Base-by-base conservation (phyloP, 2,888 invertebrate species). In the Prionchulus punctatus region DNA sequence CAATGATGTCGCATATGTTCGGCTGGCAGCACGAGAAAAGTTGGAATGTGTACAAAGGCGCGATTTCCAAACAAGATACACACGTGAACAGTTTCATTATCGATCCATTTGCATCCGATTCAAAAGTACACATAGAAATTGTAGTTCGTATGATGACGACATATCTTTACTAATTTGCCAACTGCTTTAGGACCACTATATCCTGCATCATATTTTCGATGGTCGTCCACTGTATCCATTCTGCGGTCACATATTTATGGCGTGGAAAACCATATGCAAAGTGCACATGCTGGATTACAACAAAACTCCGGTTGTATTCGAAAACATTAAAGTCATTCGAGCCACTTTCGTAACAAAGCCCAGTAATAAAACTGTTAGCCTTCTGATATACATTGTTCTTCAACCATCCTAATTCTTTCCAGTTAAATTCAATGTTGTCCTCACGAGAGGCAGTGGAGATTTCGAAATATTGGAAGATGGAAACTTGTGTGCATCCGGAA, bases 261-360 rank as follows among this genome's bases (percentile, higher is more conserved):
- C 75, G 1, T 77, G 77, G 76, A 69, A 70, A 62, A 70, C 75
- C 0, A 63, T 77, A 36, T 75, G 76, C 59, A 72, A 72, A 59
- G 64, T 65, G 57, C 59, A 61, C 54, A 64, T 64, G n/a, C 62
- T 70, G 50, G 70, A 70, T 58, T 67, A 62, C 61, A 62, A 62
- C 48, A 67, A 86, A 66, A 79, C 86, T 31, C 82, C 90, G 0
- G 83, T 98, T 0, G 77, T 86, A 1, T 78, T 98, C 63, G 89
- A 92, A 73, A 81, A 96, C 73, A 79, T 92, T 0, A 82, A 84
- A 62, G 87, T 94, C 72, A 82, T 83, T 65, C 80, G 90, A 54
- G 91, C 92, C 2, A 92, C 92, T 2, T 88, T 92, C 63, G 78
- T 96, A 73, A 85, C 86, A 26, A 85, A 86, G 69, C 85, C 86